Percentiles rank a stretch among this genome's conserved stretches.
phyloP scores from a whole-genome alignment of 2,113 vertebrate species.

The Parus major region DNA sequence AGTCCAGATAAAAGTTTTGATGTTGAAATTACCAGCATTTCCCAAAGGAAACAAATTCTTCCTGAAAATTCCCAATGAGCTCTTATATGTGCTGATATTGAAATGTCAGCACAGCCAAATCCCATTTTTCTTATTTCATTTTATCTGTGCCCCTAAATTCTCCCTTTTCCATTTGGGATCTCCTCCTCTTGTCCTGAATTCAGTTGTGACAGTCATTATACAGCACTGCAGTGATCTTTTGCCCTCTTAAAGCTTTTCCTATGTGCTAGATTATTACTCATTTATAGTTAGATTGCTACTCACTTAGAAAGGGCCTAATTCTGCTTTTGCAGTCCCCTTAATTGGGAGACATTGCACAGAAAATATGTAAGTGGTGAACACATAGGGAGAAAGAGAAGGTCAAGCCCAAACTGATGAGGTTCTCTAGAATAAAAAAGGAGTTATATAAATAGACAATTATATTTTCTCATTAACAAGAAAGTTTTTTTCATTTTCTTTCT shows the following conservation, averaged over 20 bases:
- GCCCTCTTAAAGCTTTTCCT: background rate
- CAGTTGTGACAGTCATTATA: background rate
- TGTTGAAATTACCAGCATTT: background rate
- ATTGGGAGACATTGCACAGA: background rate
- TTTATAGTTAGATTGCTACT: background rate
- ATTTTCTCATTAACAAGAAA: constrained; percentile 20
- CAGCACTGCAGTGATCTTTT: background rate
- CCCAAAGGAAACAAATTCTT: background rate
- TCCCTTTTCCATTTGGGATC: background rate
- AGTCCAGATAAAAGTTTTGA: background rate
- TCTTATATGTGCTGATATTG: background rate
- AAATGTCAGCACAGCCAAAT: background rate
- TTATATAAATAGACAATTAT: constrained; percentile 24
- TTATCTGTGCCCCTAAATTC: background rate
- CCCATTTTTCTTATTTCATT: background rate
- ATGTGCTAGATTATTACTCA: background rate
- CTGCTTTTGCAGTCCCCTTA: background rate
- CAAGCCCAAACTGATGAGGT: constrained; percentile 10
- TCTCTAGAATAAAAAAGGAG: background rate
- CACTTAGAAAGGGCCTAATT: background rate
- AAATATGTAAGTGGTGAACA: background rate
- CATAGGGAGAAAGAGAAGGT: constrained; percentile 28
- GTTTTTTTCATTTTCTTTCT: background rate
- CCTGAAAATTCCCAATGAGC: background rate
- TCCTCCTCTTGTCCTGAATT: background rate